These are phyloP conservation scores for Fistularia commersonii DNA, from an alignment of 2,797 vertebrate species.

Conservation along the genomic window DNA sequence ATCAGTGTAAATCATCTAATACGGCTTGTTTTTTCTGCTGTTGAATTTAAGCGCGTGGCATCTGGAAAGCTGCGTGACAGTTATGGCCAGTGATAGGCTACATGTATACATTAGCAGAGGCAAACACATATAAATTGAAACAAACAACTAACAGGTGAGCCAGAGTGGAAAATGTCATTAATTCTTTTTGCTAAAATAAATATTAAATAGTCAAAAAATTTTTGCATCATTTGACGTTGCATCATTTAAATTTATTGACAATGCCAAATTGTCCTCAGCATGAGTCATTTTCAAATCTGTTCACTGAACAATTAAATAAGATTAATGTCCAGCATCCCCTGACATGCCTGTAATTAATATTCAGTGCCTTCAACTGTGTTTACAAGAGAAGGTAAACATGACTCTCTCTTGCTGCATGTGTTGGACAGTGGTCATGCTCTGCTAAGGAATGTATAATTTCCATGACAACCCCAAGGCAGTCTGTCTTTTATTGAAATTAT, in stretches of 20 bases:
- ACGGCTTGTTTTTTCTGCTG: no score
- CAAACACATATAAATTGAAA: no score
- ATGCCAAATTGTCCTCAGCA: slow-evolving; percentile 32
- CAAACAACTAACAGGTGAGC: no score
- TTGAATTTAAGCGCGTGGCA: no score
- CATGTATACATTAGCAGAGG: no score
- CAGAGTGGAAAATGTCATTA: no score
- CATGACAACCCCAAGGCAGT: slow-evolving; percentile 51
- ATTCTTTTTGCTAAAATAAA: no score
- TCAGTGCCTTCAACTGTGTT: slow-evolving; percentile 48
- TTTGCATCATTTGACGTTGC: background rate
- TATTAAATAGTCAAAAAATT: background rate
- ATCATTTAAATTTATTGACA: slow-evolving; percentile 22
- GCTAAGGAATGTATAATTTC: slow-evolving; percentile 61
- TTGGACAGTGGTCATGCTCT: slow-evolving; percentile 59
- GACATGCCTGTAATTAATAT: slow-evolving; percentile 60
- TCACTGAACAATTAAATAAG: slow-evolving; percentile 51
- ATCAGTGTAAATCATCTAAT: no score
- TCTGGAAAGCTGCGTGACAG: no score
- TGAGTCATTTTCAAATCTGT: slow-evolving; percentile 22
- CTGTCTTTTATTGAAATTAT: slow-evolving; percentile 59
- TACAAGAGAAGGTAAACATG: slow-evolving; percentile 60
- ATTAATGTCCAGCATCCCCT: slow-evolving; percentile 41
- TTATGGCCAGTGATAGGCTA: no score
- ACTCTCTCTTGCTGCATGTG: slow-evolving; percentile 56